Conservation (phyloP, 2,797 vertebrate species). For the Argyrosomus regius region DNA sequence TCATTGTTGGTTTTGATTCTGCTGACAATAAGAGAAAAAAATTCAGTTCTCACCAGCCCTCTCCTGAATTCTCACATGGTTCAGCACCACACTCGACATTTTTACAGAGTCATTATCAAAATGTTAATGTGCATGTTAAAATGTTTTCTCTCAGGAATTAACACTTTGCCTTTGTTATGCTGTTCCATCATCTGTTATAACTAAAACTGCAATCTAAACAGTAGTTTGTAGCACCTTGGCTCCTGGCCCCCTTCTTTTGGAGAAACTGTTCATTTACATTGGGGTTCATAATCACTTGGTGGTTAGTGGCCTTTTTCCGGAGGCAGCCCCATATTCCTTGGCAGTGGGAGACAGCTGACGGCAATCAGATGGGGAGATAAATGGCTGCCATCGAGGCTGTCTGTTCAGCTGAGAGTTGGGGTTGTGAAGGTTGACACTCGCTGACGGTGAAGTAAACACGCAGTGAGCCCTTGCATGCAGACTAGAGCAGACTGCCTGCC, state of each 20-base stretch:
- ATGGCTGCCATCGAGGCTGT: conserved; percentile 72
- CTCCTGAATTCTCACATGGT: background rate
- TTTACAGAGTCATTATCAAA: background rate
- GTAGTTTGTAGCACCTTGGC: background rate
- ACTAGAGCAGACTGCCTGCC: conserved; percentile 58
- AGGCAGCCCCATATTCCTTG: conserved; percentile 33
- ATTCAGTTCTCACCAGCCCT: background rate
- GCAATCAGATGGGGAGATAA: conserved; percentile 76
- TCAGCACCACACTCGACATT: background rate
- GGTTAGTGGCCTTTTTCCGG: conserved; percentile 20
- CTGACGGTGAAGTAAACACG: conserved; percentile 77
- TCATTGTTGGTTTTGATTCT: background rate
- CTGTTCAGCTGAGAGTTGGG: conserved; percentile 70
- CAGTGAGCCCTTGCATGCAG: conserved; percentile 63
- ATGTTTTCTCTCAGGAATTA: background rate
- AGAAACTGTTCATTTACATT: conserved; percentile 40
- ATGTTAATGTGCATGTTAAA: background rate
- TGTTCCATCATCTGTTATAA: background rate
- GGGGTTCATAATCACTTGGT: conserved; percentile 43
- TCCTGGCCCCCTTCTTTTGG: conserved; percentile 2
- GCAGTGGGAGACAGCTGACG: conserved; percentile 57
- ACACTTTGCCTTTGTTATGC: background rate
- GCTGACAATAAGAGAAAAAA: background rate
- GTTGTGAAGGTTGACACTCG: conserved; percentile 75
- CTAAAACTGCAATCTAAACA: background rate